Evolutionary conservation across 2,888 invertebrate species (phyloP).

Genomic region (Leucophenga maculata): DNA sequence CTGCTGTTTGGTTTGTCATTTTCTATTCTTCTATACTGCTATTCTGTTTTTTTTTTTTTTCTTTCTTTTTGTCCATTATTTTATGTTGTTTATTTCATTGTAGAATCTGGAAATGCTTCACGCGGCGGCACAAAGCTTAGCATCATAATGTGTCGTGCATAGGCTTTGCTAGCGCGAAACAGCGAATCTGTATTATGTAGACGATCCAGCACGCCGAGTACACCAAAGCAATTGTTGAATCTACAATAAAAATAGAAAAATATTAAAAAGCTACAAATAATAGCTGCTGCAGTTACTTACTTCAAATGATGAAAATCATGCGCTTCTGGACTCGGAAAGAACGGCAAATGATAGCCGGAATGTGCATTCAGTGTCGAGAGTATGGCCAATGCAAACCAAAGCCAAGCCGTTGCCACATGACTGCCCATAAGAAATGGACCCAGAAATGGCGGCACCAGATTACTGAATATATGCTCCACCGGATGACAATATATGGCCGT

Average conservation of each 20-base stretch:
- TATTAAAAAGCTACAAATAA: too few relatives aligned
- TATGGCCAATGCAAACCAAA: slow-evolving; percentile 87
- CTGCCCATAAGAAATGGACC: slow-evolving; percentile 83
- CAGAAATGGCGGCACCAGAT: slow-evolving; percentile 82
- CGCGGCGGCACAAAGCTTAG: slow-evolving; percentile 78
- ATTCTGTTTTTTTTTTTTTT: too few relatives aligned
- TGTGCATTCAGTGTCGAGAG: slow-evolving; percentile 86
- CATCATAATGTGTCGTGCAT: slow-evolving; percentile 82
- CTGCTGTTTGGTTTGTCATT: too few relatives aligned
- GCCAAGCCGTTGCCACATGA: slow-evolving; percentile 83
- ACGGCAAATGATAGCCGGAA: slow-evolving; percentile 89
- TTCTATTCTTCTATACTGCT: too few relatives aligned
- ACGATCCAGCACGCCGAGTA: slow-evolving; percentile 85
- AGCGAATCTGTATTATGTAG: slow-evolving; percentile 86
- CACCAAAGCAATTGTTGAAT: slow-evolving; percentile 88
- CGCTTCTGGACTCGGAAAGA: slow-evolving; percentile 88
- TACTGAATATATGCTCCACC: slow-evolving; percentile 83
- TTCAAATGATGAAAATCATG: slow-evolving; percentile 92
- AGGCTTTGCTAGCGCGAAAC: slow-evolving; percentile 82
- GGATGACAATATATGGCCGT: slow-evolving; percentile 88
- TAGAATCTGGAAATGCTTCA: slow-evolving; percentile 78
- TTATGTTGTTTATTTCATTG: slow-evolving; percentile 52
- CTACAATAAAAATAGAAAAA: slow-evolving; percentile 74
- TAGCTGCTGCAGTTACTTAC: slow-evolving; percentile 71
- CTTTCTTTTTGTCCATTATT: not conserved